Evolutionary conservation across 2,888 invertebrate genomes (phyloP), one percentile per base, ranked within the genome.

Genomic region (Lithophane leautieri): DNA sequence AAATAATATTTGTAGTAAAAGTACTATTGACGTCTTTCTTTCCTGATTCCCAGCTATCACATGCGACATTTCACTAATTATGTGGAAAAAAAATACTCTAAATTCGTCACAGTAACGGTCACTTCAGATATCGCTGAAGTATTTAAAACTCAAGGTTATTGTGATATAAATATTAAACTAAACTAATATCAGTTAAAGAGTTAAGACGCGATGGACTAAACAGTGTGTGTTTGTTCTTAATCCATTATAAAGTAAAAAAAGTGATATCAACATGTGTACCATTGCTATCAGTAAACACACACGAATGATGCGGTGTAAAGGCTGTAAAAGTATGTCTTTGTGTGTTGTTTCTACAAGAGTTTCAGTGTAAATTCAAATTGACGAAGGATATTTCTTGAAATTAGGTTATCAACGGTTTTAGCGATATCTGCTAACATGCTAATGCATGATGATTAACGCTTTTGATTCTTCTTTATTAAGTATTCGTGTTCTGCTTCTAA

Each of bases 201-300:
- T 84, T 71, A 56, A 70, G 67, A 71, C 76, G 67, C 22, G 56
- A n/a, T 50, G 50, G 22, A 54, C 65, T 14, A 34, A 68, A 56
- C 63, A 60, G 52, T 81, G 54, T 47, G 2, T 42, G 16, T 78
- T 78, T 72, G 50, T 60, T 60, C 34, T 61, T 34, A 54, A 42
- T 61, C 56, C 22, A 28, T n/a, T 40, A 25, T 34, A 6, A 34
- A 2, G 44, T 40, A 54, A 54, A 76, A 66, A 25, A 34, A 56
- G 34, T 69, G 58, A 60, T 83, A 60, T 67, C 61, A 84, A 74
- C 50, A 81, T 81, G 81, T 82, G 81, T 81, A 76, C 67, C 4
- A 68, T 56, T 12, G 85, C 84, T 54, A 84, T 84, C 70, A 80
- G 22, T 83, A 84, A 84, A 58, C 76, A 81, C 12, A n/a, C 74